phyloP scores from a whole-genome alignment of 2,797 vertebrate genomes.

The Zalophus californianus region DNA sequence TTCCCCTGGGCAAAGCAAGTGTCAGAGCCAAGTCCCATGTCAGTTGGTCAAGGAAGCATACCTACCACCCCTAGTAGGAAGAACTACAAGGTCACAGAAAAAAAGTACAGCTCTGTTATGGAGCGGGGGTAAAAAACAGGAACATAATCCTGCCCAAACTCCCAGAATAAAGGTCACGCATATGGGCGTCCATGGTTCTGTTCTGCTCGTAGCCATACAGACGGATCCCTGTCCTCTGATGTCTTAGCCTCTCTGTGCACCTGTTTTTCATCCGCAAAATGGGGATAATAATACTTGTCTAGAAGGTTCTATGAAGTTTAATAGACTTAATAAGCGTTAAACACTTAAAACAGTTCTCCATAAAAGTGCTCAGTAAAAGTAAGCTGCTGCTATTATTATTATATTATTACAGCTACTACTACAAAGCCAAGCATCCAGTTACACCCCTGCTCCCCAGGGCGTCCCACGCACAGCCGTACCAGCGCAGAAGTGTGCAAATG shows the following conservation, averaged over 20 bases:
- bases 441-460: neutral
- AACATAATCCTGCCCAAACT: neutral
- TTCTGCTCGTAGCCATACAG: neutral
- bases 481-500: rapidly evolving
- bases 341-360: neutral
- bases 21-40: rapidly evolving
- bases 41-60: neutral
- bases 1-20: neutral
- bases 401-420: neutral
- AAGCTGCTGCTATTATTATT: neutral
- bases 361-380: neutral
- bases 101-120: rapidly evolving
- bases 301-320: neutral
- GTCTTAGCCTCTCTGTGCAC: neutral
- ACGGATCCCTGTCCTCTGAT: neutral
- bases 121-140: neutral
- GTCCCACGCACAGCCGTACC: neutral
- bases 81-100: neutral
- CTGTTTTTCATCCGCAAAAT: conserved; percentile 3
- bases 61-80: neutral
- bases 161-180: neutral
- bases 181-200: neutral
- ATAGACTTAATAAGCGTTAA: neutral
- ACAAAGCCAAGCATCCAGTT: neutral
- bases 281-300: neutral